Evolutionary conservation across 1,140 invertebrate genomes (phyloP), one percentile per base, ranked within the genome.

Genomic region (Lasioglossum baleicum): DNA sequence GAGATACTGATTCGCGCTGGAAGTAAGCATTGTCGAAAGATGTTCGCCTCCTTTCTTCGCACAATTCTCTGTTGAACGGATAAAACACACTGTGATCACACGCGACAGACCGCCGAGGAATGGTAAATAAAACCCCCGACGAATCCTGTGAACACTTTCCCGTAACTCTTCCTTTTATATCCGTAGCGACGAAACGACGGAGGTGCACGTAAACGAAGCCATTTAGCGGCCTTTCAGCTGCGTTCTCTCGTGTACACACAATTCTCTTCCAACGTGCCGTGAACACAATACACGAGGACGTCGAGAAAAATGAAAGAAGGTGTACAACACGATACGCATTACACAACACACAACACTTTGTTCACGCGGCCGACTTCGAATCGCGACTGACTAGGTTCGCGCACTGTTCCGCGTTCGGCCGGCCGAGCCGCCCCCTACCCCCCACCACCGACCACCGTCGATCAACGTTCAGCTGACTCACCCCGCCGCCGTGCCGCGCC

Each of bases 1-100:
- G 90, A 98, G 94, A 93, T 98, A 98, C 94, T 98, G 97, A 94
- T 97, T 97, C 76, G 95, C 94, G 90, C 95, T 96, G 88, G 96
- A 96, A 90, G 96, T 97, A 94, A 97, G 95, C 96, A 97, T 97
- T 87, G 94, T 94, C 86, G 72, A 64, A 79, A n/a, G 56, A 68
- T 74, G 51, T 78, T 85, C 61, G 71, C 61, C 63, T 58, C 68
- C 61, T 61, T 66, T 56, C 40, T 73, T 69, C 58, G 60, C 73
- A 53, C 79, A 31, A 48, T 63, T 69, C 60, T 70, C 53, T 44
- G 31, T 60, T 63, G 3, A 69, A 83, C 65, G 17, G 26, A 53
- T 35, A 65, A 65, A 51, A 10, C 15, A 60, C 83, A 84, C 83
- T 84, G 67, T 75, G 56, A 72, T 35, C 83, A 77, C 83, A 65